Conservation (phyloP, 1,140 invertebrate species). For the Mizuhopecten yessoensis region DNA sequence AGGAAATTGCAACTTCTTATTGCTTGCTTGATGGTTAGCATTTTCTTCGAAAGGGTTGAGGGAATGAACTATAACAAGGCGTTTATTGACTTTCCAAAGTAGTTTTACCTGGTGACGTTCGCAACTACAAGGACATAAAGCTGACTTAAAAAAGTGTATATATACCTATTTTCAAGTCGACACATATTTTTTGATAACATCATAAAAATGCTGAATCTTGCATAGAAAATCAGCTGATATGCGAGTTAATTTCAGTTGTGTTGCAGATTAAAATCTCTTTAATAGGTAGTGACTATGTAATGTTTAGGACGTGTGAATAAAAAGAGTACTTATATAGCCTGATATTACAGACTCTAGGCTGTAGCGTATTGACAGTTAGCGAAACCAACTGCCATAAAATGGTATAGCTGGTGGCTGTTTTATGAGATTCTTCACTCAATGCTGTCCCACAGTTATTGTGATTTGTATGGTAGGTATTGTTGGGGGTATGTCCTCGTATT, state of each 20-base stretch:
- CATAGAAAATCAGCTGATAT: not conserved
- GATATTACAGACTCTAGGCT: not conserved
- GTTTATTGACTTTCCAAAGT: not conserved
- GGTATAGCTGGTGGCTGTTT: not conserved
- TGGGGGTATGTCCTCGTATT: not conserved
- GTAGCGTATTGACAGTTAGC: not conserved
- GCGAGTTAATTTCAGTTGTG: not conserved
- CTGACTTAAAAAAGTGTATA: not conserved
- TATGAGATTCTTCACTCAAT: not conserved
- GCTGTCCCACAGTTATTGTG: not conserved
- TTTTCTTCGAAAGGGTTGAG: not conserved
- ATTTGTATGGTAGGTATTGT: conserved; percentile 1
- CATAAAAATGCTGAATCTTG: not conserved
- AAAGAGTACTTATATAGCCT: not conserved
- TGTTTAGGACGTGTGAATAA: not conserved
- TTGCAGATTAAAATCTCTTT: conserved; percentile 18
- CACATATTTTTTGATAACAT: not conserved
- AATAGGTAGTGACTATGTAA: not conserved
- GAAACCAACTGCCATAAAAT: not conserved
- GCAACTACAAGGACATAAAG: not conserved
- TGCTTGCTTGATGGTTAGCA: not conserved
- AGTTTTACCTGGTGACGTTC: not conserved
- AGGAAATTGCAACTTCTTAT: not conserved
- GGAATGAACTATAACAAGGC: not conserved
- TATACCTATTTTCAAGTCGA: not conserved